Percentiles rank a stretch among this genome's conserved stretches.
Conservation (phyloP, 2,113 vertebrate genomes). For the Daphoenositta chrysoptera region DNA sequence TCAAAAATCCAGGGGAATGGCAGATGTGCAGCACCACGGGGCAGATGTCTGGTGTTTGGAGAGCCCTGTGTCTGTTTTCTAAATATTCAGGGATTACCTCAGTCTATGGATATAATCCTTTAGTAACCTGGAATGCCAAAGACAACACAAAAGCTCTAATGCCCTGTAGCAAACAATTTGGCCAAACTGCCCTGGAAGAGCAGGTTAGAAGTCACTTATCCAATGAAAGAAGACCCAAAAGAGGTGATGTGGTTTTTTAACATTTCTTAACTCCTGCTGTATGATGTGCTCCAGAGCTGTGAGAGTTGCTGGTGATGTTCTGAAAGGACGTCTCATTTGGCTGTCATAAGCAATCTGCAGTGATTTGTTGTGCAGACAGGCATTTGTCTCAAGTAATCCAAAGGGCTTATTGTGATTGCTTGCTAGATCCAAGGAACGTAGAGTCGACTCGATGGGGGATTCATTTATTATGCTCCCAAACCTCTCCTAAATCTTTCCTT, state of each 20-base stretch:
- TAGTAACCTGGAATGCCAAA: slow-evolving; percentile 56
- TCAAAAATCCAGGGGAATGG: slow-evolving; percentile 40
- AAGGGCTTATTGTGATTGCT: slow-evolving; percentile 51
- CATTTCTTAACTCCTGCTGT: not conserved
- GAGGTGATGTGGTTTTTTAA: not conserved
- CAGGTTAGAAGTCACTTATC: not conserved
- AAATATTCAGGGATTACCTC: slow-evolving; percentile 58
- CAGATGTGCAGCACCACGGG: slow-evolving; percentile 56
- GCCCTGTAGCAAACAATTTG: not conserved
- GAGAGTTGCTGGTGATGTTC: not conserved
- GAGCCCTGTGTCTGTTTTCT: not conserved
- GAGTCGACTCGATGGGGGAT: not conserved
- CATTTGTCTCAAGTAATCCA: slow-evolving; percentile 43
- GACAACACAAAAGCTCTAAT: slow-evolving; percentile 22
- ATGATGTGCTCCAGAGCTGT: not conserved
- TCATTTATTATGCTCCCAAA: slow-evolving; percentile 46
- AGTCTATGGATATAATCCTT: slow-evolving; percentile 62
- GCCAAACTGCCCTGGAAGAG: not conserved
- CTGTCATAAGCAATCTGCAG: slow-evolving; percentile 30
- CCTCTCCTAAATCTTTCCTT: slow-evolving; percentile 42
- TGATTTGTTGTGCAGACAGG: slow-evolving; percentile 52
- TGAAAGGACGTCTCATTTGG: slow-evolving; percentile 7
- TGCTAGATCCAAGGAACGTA: not conserved
- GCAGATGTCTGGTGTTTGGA: slow-evolving; percentile 60
- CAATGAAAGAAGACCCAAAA: not conserved